phyloP scores from a whole-genome alignment of 2,888 invertebrate genomes.

The Beris chalybata region DNA sequence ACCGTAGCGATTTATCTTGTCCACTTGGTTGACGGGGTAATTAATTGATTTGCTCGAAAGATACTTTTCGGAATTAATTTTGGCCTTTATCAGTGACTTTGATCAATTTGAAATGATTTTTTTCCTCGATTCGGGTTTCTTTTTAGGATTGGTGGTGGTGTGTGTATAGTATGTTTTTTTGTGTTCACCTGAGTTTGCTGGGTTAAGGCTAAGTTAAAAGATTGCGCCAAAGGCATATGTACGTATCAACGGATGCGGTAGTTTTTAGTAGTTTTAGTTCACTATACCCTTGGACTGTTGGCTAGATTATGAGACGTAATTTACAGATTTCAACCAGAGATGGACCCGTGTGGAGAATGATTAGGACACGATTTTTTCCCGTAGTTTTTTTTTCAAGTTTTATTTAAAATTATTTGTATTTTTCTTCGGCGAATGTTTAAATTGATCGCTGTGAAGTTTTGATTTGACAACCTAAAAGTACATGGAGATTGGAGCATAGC shows the following conservation, averaged over 20 bases:
- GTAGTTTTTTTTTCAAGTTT: slow-evolving; percentile 1
- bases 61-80: slow-evolving; percentile 39
- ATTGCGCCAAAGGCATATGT: not conserved
- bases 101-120: slow-evolving; percentile 37
- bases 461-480: slow-evolving; percentile 6
- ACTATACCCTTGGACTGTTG: not conserved
- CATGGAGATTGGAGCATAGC: too few species aligned
- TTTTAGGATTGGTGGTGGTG: slow-evolving; percentile 4
- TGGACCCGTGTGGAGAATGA: slow-evolving; percentile 14
- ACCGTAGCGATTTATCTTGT: slow-evolving; percentile 37
- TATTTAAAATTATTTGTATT: not conserved
- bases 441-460: slow-evolving; percentile 3
- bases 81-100: slow-evolving; percentile 38
- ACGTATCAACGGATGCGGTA: not conserved
- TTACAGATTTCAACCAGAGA: slow-evolving; percentile 8
- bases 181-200: not conserved
- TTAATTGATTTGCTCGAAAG: slow-evolving; percentile 39
- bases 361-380: slow-evolving; percentile 10
- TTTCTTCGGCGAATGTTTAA: not conserved
- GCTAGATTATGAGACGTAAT: not conserved
- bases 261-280: not conserved
- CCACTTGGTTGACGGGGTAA: slow-evolving; percentile 38
- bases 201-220: slow-evolving; percentile 1
- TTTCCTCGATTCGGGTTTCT: slow-evolving; percentile 10
- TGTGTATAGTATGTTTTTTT: not conserved